Evolutionary conservation across 2,888 invertebrate species (phyloP), one percentile per base, ranked within the genome.

Genomic region (Aspidiotus rigidus): DNA sequence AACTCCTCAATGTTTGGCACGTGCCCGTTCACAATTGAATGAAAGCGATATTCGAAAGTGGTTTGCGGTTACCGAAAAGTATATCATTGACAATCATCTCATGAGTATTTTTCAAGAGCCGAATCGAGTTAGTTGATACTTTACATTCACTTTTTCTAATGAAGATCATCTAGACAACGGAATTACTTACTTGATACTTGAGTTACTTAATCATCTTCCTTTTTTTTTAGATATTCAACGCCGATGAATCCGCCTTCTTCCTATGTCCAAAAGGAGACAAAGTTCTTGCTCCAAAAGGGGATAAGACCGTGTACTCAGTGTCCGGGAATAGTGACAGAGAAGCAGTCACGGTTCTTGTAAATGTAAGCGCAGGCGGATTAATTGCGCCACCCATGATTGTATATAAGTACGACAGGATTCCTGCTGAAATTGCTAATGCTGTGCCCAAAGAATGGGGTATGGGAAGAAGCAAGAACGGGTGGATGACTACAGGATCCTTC

Each of bases 361-460:
- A 56, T 8, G 13, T 11, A 56, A 75, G 74, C 76, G 76, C 75
- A 75, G 64, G 53, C 64, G 75, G 75, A 9, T 41, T 13, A 15
- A n/a, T 73, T 9, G 71, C 72, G 49, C 71, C 72, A 49, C 72
- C 73, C 10, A 70, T 73, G 59, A 57, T 73, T 10, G 61, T 74
- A 6, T 73, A 66, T 42, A 71, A 69, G 28, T 74, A 73, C 62
- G 71, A 69, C 55, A 56, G 73, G 53, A 57, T 74, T 15, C 73
- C 72, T 10, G n/a, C 62, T 15, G 72, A 71, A 42, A 71, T 75
- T 70, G 67, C 72, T 10, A 42, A 59, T 41, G 73, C 54, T 57
- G 64, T 72, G 13, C 74, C 74, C 15, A 9, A 13, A 17, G 59
- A 64, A 13, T 74, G 72, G 72, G 72, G 63, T 39, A 56, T 73